Percentiles rank a stretch among this genome's conserved stretches.
phyloP scores from a whole-genome alignment of 2,797 vertebrate genomes.

The Sorex maritimensis region DNA sequence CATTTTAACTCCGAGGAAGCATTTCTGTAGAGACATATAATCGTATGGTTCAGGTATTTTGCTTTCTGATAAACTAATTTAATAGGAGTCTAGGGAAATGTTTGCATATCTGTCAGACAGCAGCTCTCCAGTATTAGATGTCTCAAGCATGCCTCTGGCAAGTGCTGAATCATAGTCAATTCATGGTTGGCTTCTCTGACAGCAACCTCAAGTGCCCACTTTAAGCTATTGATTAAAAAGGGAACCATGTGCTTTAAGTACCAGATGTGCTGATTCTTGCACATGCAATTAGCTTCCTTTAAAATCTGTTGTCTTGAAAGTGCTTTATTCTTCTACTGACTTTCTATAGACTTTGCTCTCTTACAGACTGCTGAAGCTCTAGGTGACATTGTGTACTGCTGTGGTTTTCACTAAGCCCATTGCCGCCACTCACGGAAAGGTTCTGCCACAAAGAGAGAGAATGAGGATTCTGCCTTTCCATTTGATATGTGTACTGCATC shows the following conservation, averaged over 20 bases:
- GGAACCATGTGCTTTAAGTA: not conserved
- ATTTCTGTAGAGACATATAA: not conserved
- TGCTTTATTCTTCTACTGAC: not conserved
- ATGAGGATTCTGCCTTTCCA: not conserved
- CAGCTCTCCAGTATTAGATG: not conserved
- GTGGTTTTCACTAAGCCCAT: not conserved
- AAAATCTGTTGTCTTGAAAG: not conserved
- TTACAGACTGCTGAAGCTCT: not conserved
- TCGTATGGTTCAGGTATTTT: constrained; percentile 50
- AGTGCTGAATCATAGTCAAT: not conserved
- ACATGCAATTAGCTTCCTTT: not conserved
- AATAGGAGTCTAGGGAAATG: constrained; percentile 57
- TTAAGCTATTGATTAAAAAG: constrained; percentile 42
- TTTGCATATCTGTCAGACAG: not conserved
- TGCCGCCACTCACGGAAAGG: not conserved
- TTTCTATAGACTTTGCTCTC: accelerated
- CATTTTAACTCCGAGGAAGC: constrained; percentile 30
- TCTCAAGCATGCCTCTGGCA: constrained; percentile 38
- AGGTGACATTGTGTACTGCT: not conserved
- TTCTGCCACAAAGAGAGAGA: not conserved
- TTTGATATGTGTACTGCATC: accelerated
- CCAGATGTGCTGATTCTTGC: not conserved
- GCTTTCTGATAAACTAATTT: constrained; percentile 77
- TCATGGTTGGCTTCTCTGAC: not conserved
- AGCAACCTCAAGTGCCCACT: constrained; percentile 35